phyloP scores from a whole-genome alignment of 92 coral and sea anemone genomes.

The Umimayanthus kanabou region DNA sequence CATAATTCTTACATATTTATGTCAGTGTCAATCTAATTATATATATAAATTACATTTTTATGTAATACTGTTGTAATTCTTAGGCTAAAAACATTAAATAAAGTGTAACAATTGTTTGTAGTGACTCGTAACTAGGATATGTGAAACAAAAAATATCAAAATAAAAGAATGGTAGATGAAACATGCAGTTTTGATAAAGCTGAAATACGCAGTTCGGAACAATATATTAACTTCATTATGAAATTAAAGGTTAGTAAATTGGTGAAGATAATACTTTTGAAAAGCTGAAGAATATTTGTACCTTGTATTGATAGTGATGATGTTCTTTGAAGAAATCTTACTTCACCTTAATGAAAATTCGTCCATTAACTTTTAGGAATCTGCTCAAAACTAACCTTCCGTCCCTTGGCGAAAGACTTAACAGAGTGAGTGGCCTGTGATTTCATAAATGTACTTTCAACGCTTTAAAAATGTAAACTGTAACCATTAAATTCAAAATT shows the following conservation, averaged over 20 bases:
- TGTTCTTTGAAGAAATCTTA: neutral
- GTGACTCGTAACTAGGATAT: too few species aligned
- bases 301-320: neutral
- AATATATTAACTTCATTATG: neutral
- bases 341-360: neutral
- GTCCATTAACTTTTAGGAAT: slow-evolving; percentile 35
- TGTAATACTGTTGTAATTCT: too few species aligned
- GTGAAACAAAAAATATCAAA: too few species aligned
- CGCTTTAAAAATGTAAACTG: neutral
- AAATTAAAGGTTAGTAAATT: neutral
- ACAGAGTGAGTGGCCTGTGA: slow-evolving; percentile 34
- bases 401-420: slow-evolving; percentile 9
- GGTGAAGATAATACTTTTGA: neutral
- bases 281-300: neutral
- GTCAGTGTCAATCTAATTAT: too few species aligned
- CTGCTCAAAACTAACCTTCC: slow-evolving; percentile 30
- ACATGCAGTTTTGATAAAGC: neutral
- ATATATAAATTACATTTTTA: too few species aligned
- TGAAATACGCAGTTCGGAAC: neutral
- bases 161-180: too few species aligned
- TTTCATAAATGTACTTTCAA: neutral
- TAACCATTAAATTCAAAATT: too few species aligned
- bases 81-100: too few species aligned
- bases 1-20: too few species aligned
- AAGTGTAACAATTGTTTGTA: too few species aligned